phyloP scores from a whole-genome alignment of 2,888 invertebrate genomes.

The Drosophila pegasa region DNA sequence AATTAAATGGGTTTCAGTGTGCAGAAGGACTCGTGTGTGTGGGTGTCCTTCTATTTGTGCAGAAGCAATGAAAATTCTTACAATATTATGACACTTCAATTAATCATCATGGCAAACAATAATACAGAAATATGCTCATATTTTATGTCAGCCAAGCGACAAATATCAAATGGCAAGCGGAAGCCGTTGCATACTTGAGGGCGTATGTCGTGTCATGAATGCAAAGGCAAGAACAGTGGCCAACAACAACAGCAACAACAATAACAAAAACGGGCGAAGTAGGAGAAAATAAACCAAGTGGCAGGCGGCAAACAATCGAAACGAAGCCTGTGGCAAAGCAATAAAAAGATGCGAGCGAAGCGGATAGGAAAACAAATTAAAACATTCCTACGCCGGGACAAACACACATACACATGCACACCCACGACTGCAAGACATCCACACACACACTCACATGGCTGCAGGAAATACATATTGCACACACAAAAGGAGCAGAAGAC shows the following conservation, averaged over 20 bases:
- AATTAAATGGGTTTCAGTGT: conserved; percentile 59
- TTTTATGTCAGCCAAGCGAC: conserved; percentile 58
- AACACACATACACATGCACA: conserved; percentile 22
- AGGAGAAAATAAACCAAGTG: conserved; percentile 65
- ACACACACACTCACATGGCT: conserved; percentile 28
- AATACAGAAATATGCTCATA: conserved; percentile 57
- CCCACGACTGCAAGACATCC: conserved; percentile 55
- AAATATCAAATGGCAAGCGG: conserved; percentile 68
- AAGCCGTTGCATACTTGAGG: conserved; percentile 68
- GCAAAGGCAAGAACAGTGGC: conserved; percentile 56
- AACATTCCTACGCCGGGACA: conserved; percentile 74
- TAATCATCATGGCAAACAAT: conserved; percentile 80
- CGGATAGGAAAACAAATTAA: conserved; percentile 81
- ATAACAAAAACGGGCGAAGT: conserved; percentile 5
- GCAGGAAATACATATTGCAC: conserved; percentile 50
- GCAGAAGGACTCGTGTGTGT: background rate
- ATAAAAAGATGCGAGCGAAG: conserved; percentile 75
- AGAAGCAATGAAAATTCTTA: conserved; percentile 67
- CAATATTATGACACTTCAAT: conserved; percentile 77
- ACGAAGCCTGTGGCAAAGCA: conserved; percentile 74
- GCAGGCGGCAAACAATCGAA: conserved; percentile 74
- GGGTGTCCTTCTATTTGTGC: background rate
- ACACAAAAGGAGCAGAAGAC: conserved; percentile 62
- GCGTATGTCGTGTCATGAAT: conserved; percentile 77
- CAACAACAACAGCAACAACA: conserved; percentile 9